These are phyloP conservation scores for Dermatemys mawii DNA, from an alignment of 2,113 vertebrate species.

Conservation along the genomic window DNA sequence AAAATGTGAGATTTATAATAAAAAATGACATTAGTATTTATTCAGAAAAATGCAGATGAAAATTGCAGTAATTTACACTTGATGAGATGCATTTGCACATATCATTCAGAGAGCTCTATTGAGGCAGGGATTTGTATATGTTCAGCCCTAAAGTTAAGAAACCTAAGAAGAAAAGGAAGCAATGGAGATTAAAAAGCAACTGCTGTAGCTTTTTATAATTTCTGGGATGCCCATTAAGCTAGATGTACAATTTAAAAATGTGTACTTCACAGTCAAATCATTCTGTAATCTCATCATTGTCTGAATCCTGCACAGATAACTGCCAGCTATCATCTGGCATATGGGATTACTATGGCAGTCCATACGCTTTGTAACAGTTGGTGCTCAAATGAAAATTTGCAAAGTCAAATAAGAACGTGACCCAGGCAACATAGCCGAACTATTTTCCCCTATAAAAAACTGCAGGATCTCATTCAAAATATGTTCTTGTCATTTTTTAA, in stretches of 20 bases:
- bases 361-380: constrained; percentile 75
- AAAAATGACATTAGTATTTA: not conserved
- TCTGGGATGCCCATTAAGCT: not conserved
- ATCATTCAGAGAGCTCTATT: not conserved
- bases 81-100: not conserved
- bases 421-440: constrained; percentile 59
- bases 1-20: not conserved
- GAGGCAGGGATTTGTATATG: not conserved
- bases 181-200: not conserved
- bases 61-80: not conserved
- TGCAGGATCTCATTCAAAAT: constrained; percentile 47
- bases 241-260: constrained; percentile 14
- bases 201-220: not conserved
- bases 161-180: not conserved
- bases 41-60: not conserved
- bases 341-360: constrained; percentile 57
- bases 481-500: constrained; percentile 1
- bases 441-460: constrained; percentile 37
- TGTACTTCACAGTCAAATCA: constrained; percentile 3
- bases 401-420: constrained; percentile 68
- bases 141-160: not conserved
- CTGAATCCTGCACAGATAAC: constrained; percentile 56
- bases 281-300: constrained; percentile 37
- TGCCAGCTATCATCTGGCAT: constrained; percentile 51
- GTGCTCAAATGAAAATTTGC: constrained; percentile 68